Conservation (phyloP, 2,888 invertebrate genomes). For the Punctoribates punctum region DNA sequence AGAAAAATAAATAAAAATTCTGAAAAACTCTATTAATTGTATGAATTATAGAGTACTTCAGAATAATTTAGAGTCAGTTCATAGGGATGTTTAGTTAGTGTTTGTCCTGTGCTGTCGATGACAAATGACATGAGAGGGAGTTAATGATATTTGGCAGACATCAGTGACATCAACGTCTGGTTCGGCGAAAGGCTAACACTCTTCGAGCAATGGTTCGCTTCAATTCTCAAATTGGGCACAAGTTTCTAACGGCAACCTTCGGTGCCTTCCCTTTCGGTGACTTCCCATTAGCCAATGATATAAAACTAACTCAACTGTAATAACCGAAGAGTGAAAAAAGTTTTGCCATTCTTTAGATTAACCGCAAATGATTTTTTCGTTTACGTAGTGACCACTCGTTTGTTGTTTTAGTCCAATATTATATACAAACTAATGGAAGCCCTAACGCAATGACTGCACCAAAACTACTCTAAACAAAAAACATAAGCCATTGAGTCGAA, state of each 20-base stretch:
- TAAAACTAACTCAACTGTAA: neutral
- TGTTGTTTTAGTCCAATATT: neutral
- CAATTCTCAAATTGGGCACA: too few relatives aligned
- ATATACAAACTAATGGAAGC: neutral
- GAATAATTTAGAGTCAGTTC: neutral
- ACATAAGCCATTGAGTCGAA: neutral
- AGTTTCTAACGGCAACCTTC: too few relatives aligned
- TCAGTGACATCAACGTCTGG: neutral
- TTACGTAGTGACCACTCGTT: neutral
- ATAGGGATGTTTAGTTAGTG: neutral
- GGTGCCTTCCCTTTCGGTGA: neutral
- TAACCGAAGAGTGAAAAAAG: neutral
- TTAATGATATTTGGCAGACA: slow-evolving; percentile 20
- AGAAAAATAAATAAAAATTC: too few relatives aligned
- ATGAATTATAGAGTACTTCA: too few relatives aligned
- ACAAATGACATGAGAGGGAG: slow-evolving; percentile 28
- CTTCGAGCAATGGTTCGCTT: neutral
- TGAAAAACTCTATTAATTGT: too few relatives aligned
- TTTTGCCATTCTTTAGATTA: neutral
- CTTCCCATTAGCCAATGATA: neutral
- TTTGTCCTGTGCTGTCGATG: neutral
- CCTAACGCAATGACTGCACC: neutral
- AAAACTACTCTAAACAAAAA: neutral
- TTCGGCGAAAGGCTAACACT: neutral
- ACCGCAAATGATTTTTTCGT: neutral